Conservation (phyloP, 1,140 invertebrate species). For the Leptoteleia sp. region DNA sequence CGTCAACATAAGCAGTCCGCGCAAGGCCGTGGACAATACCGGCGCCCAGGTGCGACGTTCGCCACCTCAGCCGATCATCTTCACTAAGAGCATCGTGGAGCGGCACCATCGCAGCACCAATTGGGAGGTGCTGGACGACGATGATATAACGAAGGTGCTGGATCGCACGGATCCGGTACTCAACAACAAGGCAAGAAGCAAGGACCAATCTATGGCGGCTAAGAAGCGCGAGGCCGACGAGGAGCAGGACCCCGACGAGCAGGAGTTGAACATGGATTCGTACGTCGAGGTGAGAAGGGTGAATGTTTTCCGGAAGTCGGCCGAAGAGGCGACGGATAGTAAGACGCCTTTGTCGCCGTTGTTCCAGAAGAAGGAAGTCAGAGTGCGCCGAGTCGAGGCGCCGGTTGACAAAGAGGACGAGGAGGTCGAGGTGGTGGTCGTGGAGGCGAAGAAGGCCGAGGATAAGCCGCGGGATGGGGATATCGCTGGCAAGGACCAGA, state of each 20-base stretch:
- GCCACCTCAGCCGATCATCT: slow-evolving; percentile 44
- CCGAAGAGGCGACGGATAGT: too few relatives aligned
- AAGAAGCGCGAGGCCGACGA: too few relatives aligned
- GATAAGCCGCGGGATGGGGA: not conserved
- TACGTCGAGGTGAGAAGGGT: not conserved
- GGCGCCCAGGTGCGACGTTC: slow-evolving; percentile 20
- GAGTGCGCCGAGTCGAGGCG: too few relatives aligned
- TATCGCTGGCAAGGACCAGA: not conserved
- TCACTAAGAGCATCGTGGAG: slow-evolving; percentile 33
- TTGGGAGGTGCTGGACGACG: slow-evolving; percentile 24
- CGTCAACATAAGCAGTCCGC: slow-evolving; percentile 10
- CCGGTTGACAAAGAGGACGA: not conserved
- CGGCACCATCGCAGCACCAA: slow-evolving; percentile 42
- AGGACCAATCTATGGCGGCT: slow-evolving; percentile 6
- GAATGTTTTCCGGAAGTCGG: too few relatives aligned
- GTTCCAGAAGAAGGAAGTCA: not conserved
- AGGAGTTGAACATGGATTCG: too few relatives aligned
- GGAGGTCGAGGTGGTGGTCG: not conserved
- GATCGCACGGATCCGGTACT: slow-evolving; percentile 41
- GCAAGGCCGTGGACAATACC: slow-evolving; percentile 5
- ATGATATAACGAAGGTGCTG: slow-evolving; percentile 35
- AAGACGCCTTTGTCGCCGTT: too few relatives aligned
- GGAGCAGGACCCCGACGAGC: too few relatives aligned
- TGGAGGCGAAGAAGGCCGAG: not conserved
- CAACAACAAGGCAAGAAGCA: slow-evolving; percentile 28